These are phyloP conservation scores for Hirtodrosophila cameraria DNA, from an alignment of 2,888 invertebrate genomes.

Conservation along the genomic window DNA sequence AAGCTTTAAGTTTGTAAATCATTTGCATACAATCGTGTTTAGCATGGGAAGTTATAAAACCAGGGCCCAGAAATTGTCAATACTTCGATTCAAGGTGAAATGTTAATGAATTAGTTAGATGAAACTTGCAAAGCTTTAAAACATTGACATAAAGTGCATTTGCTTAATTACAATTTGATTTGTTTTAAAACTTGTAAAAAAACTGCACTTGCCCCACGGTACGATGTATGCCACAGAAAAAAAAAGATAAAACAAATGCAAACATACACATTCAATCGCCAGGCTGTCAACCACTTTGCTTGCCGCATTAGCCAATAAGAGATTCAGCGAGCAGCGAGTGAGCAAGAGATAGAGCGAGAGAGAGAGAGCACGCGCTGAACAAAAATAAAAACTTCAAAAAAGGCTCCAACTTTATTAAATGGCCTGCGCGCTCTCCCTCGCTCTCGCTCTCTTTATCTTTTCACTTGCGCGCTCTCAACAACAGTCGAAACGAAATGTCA, in stretches of 20 bases:
- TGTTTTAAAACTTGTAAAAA: not conserved
- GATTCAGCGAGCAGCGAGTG: constrained; percentile 18
- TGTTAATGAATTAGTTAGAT: constrained; percentile 17
- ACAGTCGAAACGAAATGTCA: constrained; percentile 22
- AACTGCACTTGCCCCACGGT: constrained; percentile 52
- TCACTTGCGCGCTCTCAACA: constrained; percentile 3
- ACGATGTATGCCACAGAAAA: constrained; percentile 61
- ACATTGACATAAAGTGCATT: constrained; percentile 7
- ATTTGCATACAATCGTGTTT: constrained; percentile 54
- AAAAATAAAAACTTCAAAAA: constrained; percentile 40
- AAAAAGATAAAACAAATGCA: constrained; percentile 52
- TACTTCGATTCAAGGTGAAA: constrained; percentile 29
- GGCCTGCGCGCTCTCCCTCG: constrained; percentile 46
- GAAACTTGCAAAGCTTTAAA: not conserved
- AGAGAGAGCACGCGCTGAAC: constrained; percentile 49
- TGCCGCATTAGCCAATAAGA: constrained; percentile 75
- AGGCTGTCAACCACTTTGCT: constrained; percentile 71
- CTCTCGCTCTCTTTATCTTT: constrained; percentile 5
- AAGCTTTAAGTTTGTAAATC: constrained; percentile 26
- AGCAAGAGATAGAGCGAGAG: constrained; percentile 11
- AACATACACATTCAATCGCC: constrained; percentile 21
- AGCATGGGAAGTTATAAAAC: constrained; percentile 44
- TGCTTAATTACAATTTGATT: not conserved
- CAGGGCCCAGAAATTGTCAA: constrained; percentile 18
- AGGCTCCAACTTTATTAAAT: constrained; percentile 61